Percentiles rank a stretch among this genome's conserved stretches.
Evolutionary conservation across 1,140 invertebrate species (phyloP).

Genomic region (Rhagoletis zephyria): DNA sequence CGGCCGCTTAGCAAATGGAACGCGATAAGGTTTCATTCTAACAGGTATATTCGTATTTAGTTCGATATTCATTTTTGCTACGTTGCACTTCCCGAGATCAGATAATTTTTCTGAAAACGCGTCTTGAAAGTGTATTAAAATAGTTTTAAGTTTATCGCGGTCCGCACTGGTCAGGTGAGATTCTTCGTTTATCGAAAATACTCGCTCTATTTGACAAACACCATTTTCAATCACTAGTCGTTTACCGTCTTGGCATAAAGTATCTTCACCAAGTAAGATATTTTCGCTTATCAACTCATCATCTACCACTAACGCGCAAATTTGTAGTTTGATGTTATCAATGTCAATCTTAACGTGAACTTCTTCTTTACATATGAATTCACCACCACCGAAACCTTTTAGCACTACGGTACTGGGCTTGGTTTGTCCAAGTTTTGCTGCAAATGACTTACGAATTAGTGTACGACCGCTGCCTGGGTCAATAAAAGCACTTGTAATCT

Average conservation of each 20-base stretch:
- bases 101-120: too few relatives aligned
- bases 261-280: neutral
- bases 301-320: neutral
- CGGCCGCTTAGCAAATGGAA: too few relatives aligned
- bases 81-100: too few relatives aligned
- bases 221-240: too few relatives aligned
- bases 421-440: neutral
- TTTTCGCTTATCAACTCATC: slow-evolving; percentile 7
- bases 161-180: too few relatives aligned
- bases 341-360: neutral
- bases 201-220: too few relatives aligned
- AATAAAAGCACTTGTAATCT: neutral
- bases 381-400: slow-evolving; percentile 3
- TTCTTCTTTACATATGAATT: neutral
- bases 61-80: too few relatives aligned
- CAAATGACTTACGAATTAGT: neutral
- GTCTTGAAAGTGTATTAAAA: too few relatives aligned
- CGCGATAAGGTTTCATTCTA: too few relatives aligned
- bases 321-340: neutral
- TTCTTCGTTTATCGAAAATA: too few relatives aligned
- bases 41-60: too few relatives aligned
- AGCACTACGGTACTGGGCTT: slow-evolving; percentile 3
- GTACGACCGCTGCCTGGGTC: neutral
- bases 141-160: too few relatives aligned
- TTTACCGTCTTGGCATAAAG: neutral